Evolutionary conservation across 1,140 invertebrate species (phyloP).

Genomic region (Teleopsis dalmanni): DNA sequence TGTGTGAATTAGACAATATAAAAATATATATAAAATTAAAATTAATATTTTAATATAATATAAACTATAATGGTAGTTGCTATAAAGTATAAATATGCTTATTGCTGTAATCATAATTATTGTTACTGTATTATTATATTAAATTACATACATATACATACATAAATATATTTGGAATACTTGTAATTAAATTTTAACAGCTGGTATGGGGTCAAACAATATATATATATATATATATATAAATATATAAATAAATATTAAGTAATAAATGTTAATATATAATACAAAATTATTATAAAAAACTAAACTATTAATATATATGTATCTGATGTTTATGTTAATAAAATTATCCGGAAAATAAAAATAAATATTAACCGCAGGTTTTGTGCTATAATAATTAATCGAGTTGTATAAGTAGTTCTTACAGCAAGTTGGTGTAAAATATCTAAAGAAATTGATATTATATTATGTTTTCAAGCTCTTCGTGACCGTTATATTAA

Average conservation of each 20-base stretch:
- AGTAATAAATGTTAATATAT: constrained; percentile 12
- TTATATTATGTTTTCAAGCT: constrained; percentile 2
- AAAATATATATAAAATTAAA: constrained; percentile 8
- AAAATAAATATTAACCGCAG: too few relatives aligned
- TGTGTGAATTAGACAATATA: constrained; percentile 45
- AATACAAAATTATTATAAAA: constrained; percentile 10
- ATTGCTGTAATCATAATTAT: not conserved
- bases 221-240: constrained; percentile 11
- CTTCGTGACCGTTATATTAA: constrained; percentile 14
- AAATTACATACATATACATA: not conserved
- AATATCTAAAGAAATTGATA: too few relatives aligned
- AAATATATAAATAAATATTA: not conserved
- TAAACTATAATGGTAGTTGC: not conserved
- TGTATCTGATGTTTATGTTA: too few relatives aligned
- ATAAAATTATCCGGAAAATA: too few relatives aligned
- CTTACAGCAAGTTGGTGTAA: too few relatives aligned
- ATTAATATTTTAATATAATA: not conserved
- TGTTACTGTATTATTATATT: not conserved
- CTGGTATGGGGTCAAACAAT: constrained; percentile 45
- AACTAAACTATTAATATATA: not conserved
- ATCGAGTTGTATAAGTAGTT: too few relatives aligned
- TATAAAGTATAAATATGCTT: too few relatives aligned
- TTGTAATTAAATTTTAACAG: constrained; percentile 25
- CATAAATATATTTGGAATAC: constrained; percentile 10
- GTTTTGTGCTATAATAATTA: too few relatives aligned